Conservation (phyloP, 2,113 vertebrate species). For the Tetrax tetrax region DNA sequence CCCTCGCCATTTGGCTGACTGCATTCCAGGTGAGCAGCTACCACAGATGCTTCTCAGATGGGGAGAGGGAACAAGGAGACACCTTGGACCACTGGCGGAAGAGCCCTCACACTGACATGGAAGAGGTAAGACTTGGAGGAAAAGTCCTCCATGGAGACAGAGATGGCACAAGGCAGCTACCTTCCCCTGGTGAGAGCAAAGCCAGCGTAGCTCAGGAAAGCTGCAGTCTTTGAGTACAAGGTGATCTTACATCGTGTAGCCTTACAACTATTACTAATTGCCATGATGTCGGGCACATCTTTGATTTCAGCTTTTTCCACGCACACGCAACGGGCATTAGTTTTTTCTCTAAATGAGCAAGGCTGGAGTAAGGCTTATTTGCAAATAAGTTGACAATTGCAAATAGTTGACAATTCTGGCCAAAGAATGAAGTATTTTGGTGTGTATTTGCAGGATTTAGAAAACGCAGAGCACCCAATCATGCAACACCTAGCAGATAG, state of each 20-base stretch:
- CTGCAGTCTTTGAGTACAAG: background rate
- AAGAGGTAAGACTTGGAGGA: background rate
- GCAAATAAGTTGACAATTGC: background rate
- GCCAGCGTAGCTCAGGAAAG: background rate
- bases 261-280: background rate
- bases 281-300: background rate
- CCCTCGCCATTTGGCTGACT: background rate
- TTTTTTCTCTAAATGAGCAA: background rate
- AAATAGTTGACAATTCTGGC: background rate
- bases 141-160: background rate
- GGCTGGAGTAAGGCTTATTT: background rate
- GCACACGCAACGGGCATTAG: rapidly evolving
- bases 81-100: background rate
- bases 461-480: background rate
- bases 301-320: background rate
- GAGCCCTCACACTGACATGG: background rate
- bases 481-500: background rate
- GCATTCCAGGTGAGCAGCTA: background rate
- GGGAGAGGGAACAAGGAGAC: background rate
- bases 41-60: background rate
- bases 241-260: background rate
- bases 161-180: background rate
- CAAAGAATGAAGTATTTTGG: background rate
- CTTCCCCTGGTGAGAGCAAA: background rate
- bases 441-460: background rate